Evolutionary conservation across 2,888 invertebrate species (phyloP).

Genomic region (Caradrina kadenii): DNA sequence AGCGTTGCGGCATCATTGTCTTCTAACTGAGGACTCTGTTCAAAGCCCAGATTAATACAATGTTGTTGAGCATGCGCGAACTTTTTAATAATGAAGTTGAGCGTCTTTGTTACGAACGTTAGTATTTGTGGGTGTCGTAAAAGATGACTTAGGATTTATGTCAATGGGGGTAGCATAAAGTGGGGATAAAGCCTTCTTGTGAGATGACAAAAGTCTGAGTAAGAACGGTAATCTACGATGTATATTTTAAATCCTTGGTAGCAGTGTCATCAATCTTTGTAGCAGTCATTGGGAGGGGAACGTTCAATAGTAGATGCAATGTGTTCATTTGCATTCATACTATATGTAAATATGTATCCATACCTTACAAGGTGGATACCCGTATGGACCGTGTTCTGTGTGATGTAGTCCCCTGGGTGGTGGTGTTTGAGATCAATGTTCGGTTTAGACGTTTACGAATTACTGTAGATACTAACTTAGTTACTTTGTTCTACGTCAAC

Average conservation of each 20-base stretch:
- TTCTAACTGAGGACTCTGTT: slow-evolving; percentile 43
- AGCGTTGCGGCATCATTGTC: slow-evolving; percentile 61
- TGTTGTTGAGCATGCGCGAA: slow-evolving; percentile 36
- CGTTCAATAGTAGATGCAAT: not conserved
- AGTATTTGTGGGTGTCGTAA: slow-evolving; percentile 39
- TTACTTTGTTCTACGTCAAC: slow-evolving; percentile 2
- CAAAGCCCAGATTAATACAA: slow-evolving; percentile 46
- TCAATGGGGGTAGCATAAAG: slow-evolving; percentile 13
- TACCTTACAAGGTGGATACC: slow-evolving; percentile 1
- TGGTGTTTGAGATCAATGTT: slow-evolving; percentile 41
- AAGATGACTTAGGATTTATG: slow-evolving; percentile 32
- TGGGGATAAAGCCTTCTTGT: slow-evolving; percentile 6
- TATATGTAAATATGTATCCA: slow-evolving; percentile 3
- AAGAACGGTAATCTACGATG: slow-evolving; percentile 4
- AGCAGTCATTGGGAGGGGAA: too few relatives aligned
- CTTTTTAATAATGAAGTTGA: slow-evolving; percentile 50
- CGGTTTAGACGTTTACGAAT: slow-evolving; percentile 18
- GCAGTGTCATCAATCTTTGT: not conserved
- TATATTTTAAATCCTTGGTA: not conserved
- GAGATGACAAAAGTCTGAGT: slow-evolving; percentile 8
- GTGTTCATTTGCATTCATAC: slow-evolving; percentile 10
- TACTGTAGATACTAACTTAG: slow-evolving; percentile 25
- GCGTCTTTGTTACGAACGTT: slow-evolving; percentile 32
- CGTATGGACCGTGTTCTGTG: slow-evolving; percentile 6
- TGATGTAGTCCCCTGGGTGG: slow-evolving; percentile 43